These are phyloP conservation scores for Drosophila santomea DNA, from an alignment of 1,140 invertebrate species.

Conservation along the genomic window DNA sequence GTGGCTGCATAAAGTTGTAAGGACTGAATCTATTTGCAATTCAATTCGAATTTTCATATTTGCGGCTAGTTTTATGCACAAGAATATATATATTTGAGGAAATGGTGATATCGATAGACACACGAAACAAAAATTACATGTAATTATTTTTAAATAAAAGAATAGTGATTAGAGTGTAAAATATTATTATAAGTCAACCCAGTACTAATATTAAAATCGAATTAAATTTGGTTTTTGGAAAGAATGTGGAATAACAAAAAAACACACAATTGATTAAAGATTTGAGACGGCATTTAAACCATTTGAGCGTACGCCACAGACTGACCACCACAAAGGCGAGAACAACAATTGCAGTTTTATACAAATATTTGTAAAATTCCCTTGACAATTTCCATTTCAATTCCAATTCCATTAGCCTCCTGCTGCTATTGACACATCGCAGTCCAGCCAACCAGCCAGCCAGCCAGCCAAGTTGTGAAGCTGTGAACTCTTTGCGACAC, in stretches of 20 bases:
- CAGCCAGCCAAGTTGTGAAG: slow-evolving; percentile 27
- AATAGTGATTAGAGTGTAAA: no score
- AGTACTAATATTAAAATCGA: no score
- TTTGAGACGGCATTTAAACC: slow-evolving; percentile 8
- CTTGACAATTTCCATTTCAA: slow-evolving; percentile 57
- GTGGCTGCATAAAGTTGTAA: slow-evolving; percentile 23
- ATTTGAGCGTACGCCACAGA: slow-evolving; percentile 22
- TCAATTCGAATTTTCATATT: slow-evolving; percentile 12
- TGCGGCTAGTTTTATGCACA: not conserved
- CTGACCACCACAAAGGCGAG: slow-evolving; percentile 22
- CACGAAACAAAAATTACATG: no score
- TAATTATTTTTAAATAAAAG: no score
- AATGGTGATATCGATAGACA: not conserved
- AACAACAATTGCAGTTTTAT: slow-evolving; percentile 36
- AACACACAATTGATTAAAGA: not conserved
- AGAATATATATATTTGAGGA: not conserved
- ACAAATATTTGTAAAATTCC: slow-evolving; percentile 57
- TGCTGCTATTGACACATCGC: slow-evolving; percentile 57
- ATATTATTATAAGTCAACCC: no score
- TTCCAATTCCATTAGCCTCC: slow-evolving; percentile 63
- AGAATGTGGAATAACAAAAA: no score
- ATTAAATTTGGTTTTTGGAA: no score
- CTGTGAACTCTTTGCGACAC: slow-evolving; percentile 52
- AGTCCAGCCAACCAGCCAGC: not conserved
- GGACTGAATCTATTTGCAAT: slow-evolving; percentile 7